Conservation (phyloP, 2,888 invertebrate genomes). For the Acronicta aceris region DNA sequence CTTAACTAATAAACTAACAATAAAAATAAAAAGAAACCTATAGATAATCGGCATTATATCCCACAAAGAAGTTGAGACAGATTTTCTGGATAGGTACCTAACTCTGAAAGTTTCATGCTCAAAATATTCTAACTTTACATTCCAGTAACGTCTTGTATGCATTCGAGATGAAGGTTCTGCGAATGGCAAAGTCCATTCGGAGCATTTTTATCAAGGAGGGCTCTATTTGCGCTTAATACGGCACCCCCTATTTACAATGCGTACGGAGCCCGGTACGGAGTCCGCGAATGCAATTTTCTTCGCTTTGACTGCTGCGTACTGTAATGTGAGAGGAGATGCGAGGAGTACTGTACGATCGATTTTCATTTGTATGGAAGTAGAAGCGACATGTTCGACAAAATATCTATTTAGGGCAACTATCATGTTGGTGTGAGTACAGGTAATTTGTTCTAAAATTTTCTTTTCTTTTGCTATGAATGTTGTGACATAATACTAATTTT, state of each 20-base stretch:
- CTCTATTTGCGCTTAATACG: slow-evolving; percentile 44
- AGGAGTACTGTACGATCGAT: slow-evolving; percentile 11
- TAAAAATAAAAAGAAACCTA: too few species aligned
- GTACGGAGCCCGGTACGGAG: slow-evolving; percentile 32
- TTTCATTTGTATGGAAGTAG: slow-evolving; percentile 12
- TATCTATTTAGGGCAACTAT: too few species aligned
- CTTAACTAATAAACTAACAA: too few species aligned
- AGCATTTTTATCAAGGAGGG: slow-evolving; percentile 48
- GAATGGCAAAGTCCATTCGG: slow-evolving; percentile 32
- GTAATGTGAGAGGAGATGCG: slow-evolving; percentile 18
- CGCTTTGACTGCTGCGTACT: slow-evolving; percentile 42
- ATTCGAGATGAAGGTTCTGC: slow-evolving; percentile 27
- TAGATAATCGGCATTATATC: too few species aligned
- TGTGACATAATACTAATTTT: too few species aligned
- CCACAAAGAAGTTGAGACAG: not conserved
- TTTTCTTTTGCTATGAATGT: too few species aligned
- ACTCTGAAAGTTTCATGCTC: not conserved
- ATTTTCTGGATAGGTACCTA: not conserved
- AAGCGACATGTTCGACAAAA: not conserved
- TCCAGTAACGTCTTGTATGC: slow-evolving; percentile 20
- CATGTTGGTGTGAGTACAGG: too few species aligned
- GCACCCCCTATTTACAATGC: slow-evolving; percentile 44
- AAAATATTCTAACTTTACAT: slow-evolving; percentile 1
- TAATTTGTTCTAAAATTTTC: too few species aligned
- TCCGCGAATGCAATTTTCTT: slow-evolving; percentile 40